Evolutionary conservation across 2,113 vertebrate species (phyloP), one percentile per base, ranked within the genome.

Genomic region (Platichthys flesus): DNA sequence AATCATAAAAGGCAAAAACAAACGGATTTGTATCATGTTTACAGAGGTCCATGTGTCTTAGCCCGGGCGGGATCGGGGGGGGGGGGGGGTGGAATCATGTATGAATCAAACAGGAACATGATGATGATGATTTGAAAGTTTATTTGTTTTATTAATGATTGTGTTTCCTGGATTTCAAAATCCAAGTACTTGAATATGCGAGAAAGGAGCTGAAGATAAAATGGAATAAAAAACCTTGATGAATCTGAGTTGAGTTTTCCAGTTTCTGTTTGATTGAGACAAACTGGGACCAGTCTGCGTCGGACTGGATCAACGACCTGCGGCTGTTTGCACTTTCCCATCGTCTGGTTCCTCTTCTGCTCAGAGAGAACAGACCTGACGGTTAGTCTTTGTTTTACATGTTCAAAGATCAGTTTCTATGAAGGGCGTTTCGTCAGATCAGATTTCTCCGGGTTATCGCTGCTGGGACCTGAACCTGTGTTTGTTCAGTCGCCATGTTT

Each of bases 31-130:
- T 93, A 88, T 89, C 85, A 90, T 93, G 94, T 95, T 94, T 95
- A 94, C 92, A 94, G 65, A 83, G 88, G 77, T 91, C 84, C 76
- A 90, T 67, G 90, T 93, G 92, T 93, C 88, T 92, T 88, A 91
- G 88, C 78, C 74, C 35, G 52, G 66, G 60, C 31, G 35, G 54
- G n/a, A 20, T n/a, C 20, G n/a, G 54, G 21, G 54, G 54, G 54
- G 54, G 54, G 21, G 54, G 21, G 23, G 40, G 45, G 37, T 12
- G 78, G 28, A 66, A 74, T 71, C 21, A 9, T 73, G 83, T 78
- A 54, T 58, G 35, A 74, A 65, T 83, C 58, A 54, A 69, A 83
- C 24, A 1, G 68, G 45, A 86, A 84, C 56, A 60, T 2, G 35
- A 35, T 35, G 28, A 31, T 70, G 67, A 69, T 84, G 57, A 83